Percentiles rank a stretch among this genome's conserved stretches.
These are phyloP conservation scores for Anoura caudifer DNA, from an alignment of 2,113 vertebrate species.

Conservation along the genomic window DNA sequence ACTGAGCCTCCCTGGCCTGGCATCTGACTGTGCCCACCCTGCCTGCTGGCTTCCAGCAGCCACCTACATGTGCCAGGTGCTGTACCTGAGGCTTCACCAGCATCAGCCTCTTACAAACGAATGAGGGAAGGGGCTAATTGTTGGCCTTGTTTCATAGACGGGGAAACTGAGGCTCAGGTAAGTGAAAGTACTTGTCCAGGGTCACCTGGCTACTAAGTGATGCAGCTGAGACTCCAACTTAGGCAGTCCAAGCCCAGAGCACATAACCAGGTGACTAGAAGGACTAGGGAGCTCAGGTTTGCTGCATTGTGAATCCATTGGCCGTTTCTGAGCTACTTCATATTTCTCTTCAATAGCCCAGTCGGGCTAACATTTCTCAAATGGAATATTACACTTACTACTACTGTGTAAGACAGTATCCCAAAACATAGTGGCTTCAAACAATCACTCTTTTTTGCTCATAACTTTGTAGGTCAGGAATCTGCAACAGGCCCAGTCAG, in stretches of 20 bases:
- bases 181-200: background rate
- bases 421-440: background rate
- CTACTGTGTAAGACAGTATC: background rate
- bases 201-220: background rate
- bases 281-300: background rate
- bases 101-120: background rate
- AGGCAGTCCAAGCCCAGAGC: background rate
- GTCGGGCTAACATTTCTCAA: background rate
- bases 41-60: too few species aligned
- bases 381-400: background rate
- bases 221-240: background rate
- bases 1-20: background rate
- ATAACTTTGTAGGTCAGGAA: background rate
- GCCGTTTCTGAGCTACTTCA: background rate
- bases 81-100: background rate
- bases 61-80: accelerated
- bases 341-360: background rate
- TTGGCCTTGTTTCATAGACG: background rate
- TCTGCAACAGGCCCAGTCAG: background rate
- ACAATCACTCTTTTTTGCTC: background rate
- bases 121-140: background rate
- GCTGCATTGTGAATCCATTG: background rate
- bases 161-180: background rate
- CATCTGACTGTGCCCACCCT: background rate
- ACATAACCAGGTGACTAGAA: background rate